A percentile compares a stretch with the other conserved stretches of the same genome.
phyloP scores from a whole-genome alignment of 2,113 vertebrate genomes.

The Periophthalmus modestus region DNA sequence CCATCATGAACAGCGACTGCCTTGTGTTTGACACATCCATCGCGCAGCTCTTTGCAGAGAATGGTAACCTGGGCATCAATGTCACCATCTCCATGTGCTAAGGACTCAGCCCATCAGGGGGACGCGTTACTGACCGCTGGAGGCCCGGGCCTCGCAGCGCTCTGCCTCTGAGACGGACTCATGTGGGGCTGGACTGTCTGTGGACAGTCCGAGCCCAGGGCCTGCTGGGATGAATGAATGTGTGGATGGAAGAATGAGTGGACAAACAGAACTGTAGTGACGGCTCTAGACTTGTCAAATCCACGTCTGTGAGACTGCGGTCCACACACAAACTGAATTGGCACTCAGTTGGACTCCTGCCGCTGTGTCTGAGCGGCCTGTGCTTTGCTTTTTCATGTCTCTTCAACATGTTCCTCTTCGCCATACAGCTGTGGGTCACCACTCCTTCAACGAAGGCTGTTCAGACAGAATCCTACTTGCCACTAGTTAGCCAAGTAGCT shows the following conservation, averaged over 20 bases:
- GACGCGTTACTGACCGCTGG: constrained; percentile 3
- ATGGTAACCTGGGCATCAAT: constrained; percentile 99
- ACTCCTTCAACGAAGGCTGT: constrained; percentile 11
- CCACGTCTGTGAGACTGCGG: constrained; percentile 42
- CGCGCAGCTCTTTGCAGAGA: constrained; percentile 98
- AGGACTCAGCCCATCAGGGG: constrained; percentile 58
- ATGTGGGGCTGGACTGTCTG: constrained; percentile 59
- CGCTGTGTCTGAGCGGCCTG: constrained; percentile 10
- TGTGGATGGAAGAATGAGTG: constrained; percentile 26
- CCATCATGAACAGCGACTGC: constrained; percentile 99
- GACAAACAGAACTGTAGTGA: constrained; percentile 41
- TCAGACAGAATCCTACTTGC: constrained; percentile 29
- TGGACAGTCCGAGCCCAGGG: constrained; percentile 46
- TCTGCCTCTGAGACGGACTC: constrained; percentile 34
- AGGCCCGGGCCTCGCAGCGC: constrained; percentile 35
- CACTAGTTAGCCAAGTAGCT: constrained; percentile 27
- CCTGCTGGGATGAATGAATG: constrained; percentile 35
- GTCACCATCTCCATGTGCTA: constrained; percentile 99
- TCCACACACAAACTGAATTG: constrained; percentile 40
- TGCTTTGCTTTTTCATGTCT: constrained; percentile 13
- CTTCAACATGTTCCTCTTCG: constrained; percentile 14
- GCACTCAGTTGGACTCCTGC: constrained; percentile 26
- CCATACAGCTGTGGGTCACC: constrained; percentile 35
- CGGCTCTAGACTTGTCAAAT: constrained; percentile 46
- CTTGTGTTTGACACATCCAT: constrained; percentile 99